phyloP scores from a whole-genome alignment of 2,888 invertebrate genomes.

The Yponomeuta sedellus region DNA sequence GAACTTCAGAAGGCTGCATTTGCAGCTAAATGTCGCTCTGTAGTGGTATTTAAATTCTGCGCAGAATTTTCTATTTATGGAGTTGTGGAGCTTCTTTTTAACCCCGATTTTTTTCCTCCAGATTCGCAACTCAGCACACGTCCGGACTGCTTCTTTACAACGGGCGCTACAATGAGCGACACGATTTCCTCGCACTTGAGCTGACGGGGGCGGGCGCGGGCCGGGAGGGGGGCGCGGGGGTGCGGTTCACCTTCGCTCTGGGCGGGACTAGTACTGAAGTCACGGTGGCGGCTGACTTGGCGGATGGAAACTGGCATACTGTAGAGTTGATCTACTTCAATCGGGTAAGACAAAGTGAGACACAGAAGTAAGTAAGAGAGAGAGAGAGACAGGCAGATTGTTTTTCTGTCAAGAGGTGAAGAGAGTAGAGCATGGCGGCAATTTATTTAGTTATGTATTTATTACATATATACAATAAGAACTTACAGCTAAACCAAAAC shows the following conservation, averaged over 20 bases:
- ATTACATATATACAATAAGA: no score
- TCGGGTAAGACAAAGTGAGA: constrained; percentile 66
- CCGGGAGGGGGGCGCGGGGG: constrained; percentile 57
- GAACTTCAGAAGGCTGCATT: no score
- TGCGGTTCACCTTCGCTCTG: constrained; percentile 92
- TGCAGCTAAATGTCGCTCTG: no score
- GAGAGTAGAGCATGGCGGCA: no score
- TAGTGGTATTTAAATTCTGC: no score
- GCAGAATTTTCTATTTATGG: constrained; percentile 80
- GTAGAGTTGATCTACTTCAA: constrained; percentile 91
- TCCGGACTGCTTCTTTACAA: constrained; percentile 94
- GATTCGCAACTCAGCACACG: constrained; percentile 90
- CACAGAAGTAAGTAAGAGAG: no score
- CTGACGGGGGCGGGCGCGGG: constrained; percentile 79
- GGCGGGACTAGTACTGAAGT: constrained; percentile 86
- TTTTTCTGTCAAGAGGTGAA: no score
- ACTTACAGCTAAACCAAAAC: no score
- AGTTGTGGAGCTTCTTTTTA: constrained; percentile 31
- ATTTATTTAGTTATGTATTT: no score
- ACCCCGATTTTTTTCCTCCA: constrained; percentile 33
- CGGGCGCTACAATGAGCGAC: constrained; percentile 95
- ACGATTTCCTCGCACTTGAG: constrained; percentile 95
- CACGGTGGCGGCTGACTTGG: constrained; percentile 82
- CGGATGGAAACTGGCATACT: constrained; percentile 94
- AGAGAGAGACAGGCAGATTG: no score